Evolutionary conservation across 2,888 invertebrate species (phyloP).

Genomic region (Operophtera brumata): DNA sequence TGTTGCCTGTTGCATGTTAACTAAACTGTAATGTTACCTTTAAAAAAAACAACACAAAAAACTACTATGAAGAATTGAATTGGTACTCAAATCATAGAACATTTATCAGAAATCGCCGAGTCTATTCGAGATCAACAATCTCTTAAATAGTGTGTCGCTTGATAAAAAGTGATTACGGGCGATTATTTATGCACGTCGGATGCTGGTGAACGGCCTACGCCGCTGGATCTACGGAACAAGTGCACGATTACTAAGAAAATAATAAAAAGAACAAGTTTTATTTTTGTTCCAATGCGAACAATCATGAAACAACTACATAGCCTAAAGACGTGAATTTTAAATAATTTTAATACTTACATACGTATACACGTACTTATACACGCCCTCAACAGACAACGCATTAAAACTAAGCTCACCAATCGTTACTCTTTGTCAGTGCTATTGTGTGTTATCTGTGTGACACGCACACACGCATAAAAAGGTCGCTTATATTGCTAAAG

Average conservation of each 20-base stretch:
- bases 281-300: neutral
- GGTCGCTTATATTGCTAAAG: too few relatives aligned
- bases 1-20: too few relatives aligned
- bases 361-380: too few relatives aligned
- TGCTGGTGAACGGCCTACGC: constrained; percentile 50
- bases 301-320: neutral
- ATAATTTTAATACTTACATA: too few relatives aligned
- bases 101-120: constrained; percentile 5
- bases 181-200: constrained; percentile 75
- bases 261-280: neutral
- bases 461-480: too few relatives aligned
- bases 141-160: constrained; percentile 63
- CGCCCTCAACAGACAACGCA: too few relatives aligned
- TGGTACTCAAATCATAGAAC: neutral
- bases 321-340: too few relatives aligned
- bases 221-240: constrained; percentile 13
- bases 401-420: too few relatives aligned
- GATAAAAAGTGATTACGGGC: constrained; percentile 64
- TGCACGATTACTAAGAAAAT: constrained; percentile 7
- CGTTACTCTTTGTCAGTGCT: too few relatives aligned
- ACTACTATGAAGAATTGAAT: neutral
- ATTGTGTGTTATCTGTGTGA: too few relatives aligned
- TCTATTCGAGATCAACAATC: constrained; percentile 56
- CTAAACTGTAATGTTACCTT: neutral
- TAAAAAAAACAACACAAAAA: neutral